Conservation (phyloP, 2,888 invertebrate genomes). For the Cyaniris semiargus region DNA sequence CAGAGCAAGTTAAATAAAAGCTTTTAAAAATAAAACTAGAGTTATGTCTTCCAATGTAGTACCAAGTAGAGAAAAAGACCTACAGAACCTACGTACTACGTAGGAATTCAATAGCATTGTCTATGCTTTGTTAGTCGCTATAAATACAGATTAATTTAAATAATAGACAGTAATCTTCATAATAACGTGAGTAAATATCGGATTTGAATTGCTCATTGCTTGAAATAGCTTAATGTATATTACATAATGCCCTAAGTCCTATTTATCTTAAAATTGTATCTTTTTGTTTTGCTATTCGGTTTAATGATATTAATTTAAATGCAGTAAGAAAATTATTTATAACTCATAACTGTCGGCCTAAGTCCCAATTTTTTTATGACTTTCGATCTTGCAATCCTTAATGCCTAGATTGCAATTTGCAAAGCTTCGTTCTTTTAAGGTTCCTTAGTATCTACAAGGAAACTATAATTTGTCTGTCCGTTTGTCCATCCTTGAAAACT, state of each 20-base stretch:
- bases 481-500: too few species aligned
- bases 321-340: too few species aligned
- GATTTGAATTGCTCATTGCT: conserved; percentile 18
- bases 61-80: neutral
- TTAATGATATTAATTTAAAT: neutral
- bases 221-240: neutral
- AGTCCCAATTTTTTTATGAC: too few species aligned
- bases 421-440: too few species aligned
- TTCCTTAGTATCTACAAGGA: too few species aligned
- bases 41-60: neutral
- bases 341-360: too few species aligned
- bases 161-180: conserved; percentile 23
- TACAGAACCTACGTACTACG: neutral
- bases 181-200: conserved; percentile 20
- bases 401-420: too few species aligned
- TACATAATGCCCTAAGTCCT: neutral
- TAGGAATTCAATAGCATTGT: neutral
- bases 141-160: conserved; percentile 26
- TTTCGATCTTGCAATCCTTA: too few species aligned
- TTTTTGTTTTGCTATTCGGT: neutral
- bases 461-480: too few species aligned
- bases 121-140: neutral
- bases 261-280: neutral
- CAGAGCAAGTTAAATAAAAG: too few species aligned
- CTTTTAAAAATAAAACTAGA: neutral